Percentiles rank a stretch among this genome's conserved stretches.
These are phyloP conservation scores for Baronia brevicornis DNA, from an alignment of 2,888 invertebrate genomes.

Conservation along the genomic window DNA sequence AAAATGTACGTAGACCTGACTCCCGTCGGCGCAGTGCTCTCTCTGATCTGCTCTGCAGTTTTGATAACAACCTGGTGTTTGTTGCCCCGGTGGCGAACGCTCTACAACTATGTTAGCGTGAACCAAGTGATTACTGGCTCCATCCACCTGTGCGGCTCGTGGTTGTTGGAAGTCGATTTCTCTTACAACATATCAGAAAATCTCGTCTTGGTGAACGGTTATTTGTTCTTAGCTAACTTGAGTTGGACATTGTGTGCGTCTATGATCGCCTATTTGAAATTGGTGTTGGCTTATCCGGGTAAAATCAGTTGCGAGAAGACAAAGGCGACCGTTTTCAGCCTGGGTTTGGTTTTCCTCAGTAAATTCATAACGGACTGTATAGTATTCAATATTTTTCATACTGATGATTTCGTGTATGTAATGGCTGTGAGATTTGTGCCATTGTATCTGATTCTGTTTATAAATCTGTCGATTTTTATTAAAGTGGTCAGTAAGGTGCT, in stretches of 20 bases:
- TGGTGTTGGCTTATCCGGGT: constrained; percentile 19
- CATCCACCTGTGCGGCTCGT: constrained; percentile 13
- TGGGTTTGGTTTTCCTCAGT: constrained; percentile 7
- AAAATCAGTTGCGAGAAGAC: constrained; percentile 20
- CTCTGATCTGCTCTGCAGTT: constrained; percentile 16
- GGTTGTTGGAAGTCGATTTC: not conserved
- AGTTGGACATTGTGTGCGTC: constrained; percentile 22
- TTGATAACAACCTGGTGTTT: constrained; percentile 20
- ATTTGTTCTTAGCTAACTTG: constrained; percentile 12
- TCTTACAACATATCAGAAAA: not conserved
- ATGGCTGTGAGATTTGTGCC: constrained; percentile 4
- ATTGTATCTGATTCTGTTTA: constrained; percentile 11
- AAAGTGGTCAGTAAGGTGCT: constrained; percentile 14
- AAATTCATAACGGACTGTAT: constrained; percentile 10
- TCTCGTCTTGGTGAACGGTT: not conserved
- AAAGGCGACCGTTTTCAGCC: constrained; percentile 14
- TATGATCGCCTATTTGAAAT: constrained; percentile 18
- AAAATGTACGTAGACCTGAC: not conserved
- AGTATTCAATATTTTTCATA: constrained; percentile 6
- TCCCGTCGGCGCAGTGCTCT: constrained; percentile 4
- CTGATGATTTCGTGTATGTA: not conserved
- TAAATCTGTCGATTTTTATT: constrained; percentile 16
- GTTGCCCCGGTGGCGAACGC: constrained; percentile 20
- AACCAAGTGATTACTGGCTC: constrained; percentile 21
- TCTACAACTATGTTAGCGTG: constrained; percentile 22